Evolutionary conservation across 2,113 vertebrate species (phyloP).

Genomic region (Sorex fumeus): DNA sequence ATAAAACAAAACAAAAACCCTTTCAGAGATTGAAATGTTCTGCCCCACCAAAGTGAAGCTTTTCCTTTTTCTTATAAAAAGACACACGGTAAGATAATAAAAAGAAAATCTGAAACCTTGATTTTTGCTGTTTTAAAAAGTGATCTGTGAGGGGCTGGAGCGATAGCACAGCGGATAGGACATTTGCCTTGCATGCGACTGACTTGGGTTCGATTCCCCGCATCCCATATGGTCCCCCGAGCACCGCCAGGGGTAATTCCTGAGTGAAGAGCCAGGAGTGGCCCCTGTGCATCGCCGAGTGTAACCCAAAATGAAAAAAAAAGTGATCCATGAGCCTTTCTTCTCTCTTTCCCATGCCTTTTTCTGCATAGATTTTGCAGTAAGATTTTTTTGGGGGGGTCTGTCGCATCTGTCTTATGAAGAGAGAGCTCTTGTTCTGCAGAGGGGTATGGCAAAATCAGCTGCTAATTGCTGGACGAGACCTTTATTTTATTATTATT

Average conservation of each 20-base stretch:
- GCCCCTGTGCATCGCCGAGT: no score
- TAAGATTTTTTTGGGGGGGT: not conserved
- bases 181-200: no score
- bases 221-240: no score
- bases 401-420: not conserved
- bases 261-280: no score
- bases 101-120: constrained; percentile 5
- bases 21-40: constrained; percentile 46
- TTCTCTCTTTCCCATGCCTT: not conserved
- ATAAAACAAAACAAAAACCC: not conserved
- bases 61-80: constrained; percentile 39
- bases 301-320: no score
- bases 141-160: not conserved
- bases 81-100: not conserved
- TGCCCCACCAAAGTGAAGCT: not conserved
- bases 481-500: no score
- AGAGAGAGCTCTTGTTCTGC: no score
- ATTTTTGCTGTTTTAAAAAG: constrained; percentile 64
- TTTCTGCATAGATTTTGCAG: constrained; percentile 19
- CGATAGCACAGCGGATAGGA: no score
- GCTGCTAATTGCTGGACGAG: no score
- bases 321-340: not conserved
- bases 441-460: not conserved
- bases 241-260: no score
- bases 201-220: no score